Evolutionary conservation across 2,888 invertebrate species (phyloP).

Genomic region (Rhorus exstirpatorius): DNA sequence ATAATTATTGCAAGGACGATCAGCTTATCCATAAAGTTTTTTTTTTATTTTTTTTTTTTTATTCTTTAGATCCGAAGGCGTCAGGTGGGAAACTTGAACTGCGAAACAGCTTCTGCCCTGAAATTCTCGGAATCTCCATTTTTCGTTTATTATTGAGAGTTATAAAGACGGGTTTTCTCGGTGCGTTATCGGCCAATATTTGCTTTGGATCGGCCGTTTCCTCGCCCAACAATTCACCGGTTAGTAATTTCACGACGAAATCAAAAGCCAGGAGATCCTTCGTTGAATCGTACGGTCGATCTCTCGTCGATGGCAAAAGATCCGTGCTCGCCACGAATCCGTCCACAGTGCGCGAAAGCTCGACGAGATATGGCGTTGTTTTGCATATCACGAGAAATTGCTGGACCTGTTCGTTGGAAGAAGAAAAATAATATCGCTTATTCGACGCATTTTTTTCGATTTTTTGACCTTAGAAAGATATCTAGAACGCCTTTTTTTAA

Average conservation of each 20-base stretch:
- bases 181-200: slow-evolving; percentile 75
- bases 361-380: slow-evolving; percentile 74
- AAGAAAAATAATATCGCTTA: slow-evolving; percentile 6
- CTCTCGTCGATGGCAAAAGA: slow-evolving; percentile 69
- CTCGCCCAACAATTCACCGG: slow-evolving; percentile 79
- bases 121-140: slow-evolving; percentile 47
- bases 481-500: too few relatives aligned
- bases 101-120: slow-evolving; percentile 45
- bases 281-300: slow-evolving; percentile 23
- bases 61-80: slow-evolving; percentile 5
- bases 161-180: slow-evolving; percentile 80
- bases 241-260: slow-evolving; percentile 76
- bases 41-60: neutral
- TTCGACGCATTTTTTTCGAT: neutral
- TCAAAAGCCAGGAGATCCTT: slow-evolving; percentile 72
- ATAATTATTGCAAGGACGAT: too few relatives aligned
- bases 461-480: too few relatives aligned
- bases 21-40: too few relatives aligned
- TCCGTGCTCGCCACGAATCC: slow-evolving; percentile 73
- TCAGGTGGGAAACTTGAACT: slow-evolving; percentile 36
- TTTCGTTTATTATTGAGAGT: slow-evolving; percentile 77
- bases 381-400: slow-evolving; percentile 77
- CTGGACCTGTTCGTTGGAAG: slow-evolving; percentile 75
- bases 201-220: slow-evolving; percentile 73
- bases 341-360: slow-evolving; percentile 75